A percentile compares a stretch with the other conserved stretches of the same genome.
phyloP scores from a whole-genome alignment of 2,888 invertebrate genomes.

The Dusona sp. region DNA sequence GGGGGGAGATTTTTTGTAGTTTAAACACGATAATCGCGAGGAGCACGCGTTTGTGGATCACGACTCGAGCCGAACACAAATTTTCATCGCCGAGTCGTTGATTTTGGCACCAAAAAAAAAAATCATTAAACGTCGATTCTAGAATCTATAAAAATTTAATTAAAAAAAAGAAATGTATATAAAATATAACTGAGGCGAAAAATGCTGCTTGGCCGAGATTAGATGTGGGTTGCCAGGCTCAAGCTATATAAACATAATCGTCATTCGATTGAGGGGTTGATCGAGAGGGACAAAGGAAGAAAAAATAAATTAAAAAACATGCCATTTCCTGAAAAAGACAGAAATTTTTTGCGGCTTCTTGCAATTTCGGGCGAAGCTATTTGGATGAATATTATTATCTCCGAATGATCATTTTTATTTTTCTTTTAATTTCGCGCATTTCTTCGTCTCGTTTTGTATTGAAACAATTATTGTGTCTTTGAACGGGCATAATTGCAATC shows the following conservation, averaged over 20 bases:
- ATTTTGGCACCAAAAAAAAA: neutral
- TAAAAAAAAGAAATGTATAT: neutral
- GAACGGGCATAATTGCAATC: constrained; percentile 46
- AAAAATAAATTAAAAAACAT: constrained; percentile 77
- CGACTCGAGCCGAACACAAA: constrained; percentile 34
- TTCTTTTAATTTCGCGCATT: neutral
- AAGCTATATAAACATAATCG: constrained; percentile 53
- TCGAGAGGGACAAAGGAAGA: constrained; percentile 58
- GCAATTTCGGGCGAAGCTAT: constrained; percentile 34
- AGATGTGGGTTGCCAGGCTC: constrained; percentile 57
- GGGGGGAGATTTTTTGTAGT: neutral
- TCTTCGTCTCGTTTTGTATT: neutral
- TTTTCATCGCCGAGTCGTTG: constrained; percentile 40
- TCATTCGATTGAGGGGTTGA: constrained; percentile 61
- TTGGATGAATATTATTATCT: neutral
- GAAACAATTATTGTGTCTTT: neutral
- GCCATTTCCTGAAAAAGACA: constrained; percentile 83
- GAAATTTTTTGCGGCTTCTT: constrained; percentile 78
- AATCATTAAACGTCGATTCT: constrained; percentile 9
- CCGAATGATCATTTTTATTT: no score
- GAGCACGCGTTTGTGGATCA: neutral
- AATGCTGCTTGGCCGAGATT: constrained; percentile 65
- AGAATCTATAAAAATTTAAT: neutral
- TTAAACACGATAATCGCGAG: neutral
- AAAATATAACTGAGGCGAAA: constrained; percentile 40